These are phyloP conservation scores for Tribolium freemani DNA, from an alignment of 2,888 invertebrate species.

Conservation along the genomic window DNA sequence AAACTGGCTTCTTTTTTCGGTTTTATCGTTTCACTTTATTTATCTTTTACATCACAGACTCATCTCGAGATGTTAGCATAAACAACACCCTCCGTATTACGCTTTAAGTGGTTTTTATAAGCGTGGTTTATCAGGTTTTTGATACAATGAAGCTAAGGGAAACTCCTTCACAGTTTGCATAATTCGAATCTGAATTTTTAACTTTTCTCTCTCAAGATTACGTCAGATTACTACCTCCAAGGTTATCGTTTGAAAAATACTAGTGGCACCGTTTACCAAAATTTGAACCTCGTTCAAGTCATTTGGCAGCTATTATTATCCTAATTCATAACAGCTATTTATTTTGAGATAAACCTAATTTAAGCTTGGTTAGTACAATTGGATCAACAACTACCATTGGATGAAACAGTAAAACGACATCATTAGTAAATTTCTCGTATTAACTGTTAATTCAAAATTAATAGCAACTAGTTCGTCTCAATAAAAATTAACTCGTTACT, in stretches of 20 bases:
- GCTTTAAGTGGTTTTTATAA: slow-evolving; percentile 8
- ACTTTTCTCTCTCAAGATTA: background rate
- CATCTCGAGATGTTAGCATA: slow-evolving; percentile 1
- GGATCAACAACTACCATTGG: background rate
- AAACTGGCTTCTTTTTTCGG: background rate
- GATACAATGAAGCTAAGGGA: background rate
- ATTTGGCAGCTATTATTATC: background rate
- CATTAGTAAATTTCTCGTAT: background rate
- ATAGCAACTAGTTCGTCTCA: background rate
- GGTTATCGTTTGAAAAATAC: background rate
- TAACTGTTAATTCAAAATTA: background rate
- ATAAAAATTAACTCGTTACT: background rate
- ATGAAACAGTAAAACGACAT: background rate
- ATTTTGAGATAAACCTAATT: background rate
- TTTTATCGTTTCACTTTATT: slow-evolving; percentile 17
- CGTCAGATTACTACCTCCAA: background rate
- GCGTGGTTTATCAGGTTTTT: slow-evolving; percentile 2
- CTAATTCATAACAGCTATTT: background rate
- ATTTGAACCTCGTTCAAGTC: background rate
- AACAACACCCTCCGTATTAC: slow-evolving; percentile 11
- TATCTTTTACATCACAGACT: slow-evolving; percentile 17
- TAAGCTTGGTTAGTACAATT: background rate
- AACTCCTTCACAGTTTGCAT: background rate
- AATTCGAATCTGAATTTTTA: background rate
- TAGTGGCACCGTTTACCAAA: background rate